Base-by-base conservation (phyloP, 2,888 invertebrate species). In the Napeogenes sylphis region DNA sequence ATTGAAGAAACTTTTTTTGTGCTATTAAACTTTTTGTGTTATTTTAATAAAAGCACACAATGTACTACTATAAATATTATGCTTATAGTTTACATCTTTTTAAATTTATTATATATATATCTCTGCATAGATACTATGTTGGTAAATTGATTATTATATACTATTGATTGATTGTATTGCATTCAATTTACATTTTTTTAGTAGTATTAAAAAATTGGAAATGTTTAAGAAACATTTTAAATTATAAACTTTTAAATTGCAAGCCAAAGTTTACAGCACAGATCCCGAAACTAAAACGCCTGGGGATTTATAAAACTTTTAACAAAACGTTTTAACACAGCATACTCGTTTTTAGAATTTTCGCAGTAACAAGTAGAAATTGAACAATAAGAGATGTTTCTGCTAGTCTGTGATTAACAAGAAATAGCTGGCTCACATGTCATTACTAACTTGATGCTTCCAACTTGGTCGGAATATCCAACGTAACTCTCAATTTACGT, bases 401-500 rank as follows among this genome's bases (percentile, higher is more conserved):
- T 4, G 30, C 8, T 51, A 30, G 51, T 51, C 51, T 51, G 21
- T 51, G 30, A 30, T 51, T 51, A 51, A 51, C 4, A 30, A 51
- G 51, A 10, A 30, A 51, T 51, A 51, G 51, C 51, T n/a, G 30
- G 10, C 30, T 51, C 51, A 51, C 21, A 51, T 51, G 51, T 51
- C 51, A 51, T 51, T 51, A 51, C 51, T 51, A 30, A 51, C 5
- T 10, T 51, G 51, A 12, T 30, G 30, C 10, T 51, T 51, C 30
- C 6, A 30, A 30, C 51, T 51, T 8, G 21, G 30, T 12, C 30
- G 21, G 6, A 10, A 10, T 51, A 21, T 30, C 51, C 8, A 51
- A 51, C 51, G 30, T 51, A 51, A 51, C 30, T 51, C 51, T 51
- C 51, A 51, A 51, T 51, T 51, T 51, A 30, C 51, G 30, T 51